Percentiles rank a stretch among this genome's conserved stretches.
Evolutionary conservation across 2,888 invertebrate species (phyloP).

Genomic region (Sphecodes monilicornis): DNA sequence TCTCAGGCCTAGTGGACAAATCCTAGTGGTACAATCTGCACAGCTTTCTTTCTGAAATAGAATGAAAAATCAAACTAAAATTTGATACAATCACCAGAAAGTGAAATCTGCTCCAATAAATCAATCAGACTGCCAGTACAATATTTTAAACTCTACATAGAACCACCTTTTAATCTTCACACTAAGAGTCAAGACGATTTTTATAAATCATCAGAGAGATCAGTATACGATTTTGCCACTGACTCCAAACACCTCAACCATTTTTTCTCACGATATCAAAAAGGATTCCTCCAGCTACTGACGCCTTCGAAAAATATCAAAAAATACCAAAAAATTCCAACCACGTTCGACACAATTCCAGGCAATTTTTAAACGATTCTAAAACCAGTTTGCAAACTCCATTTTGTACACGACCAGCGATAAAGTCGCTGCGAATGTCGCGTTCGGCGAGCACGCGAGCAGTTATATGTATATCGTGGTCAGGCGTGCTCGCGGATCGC

Average conservation of each 20-base stretch:
- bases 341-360: background rate
- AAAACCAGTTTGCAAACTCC: background rate
- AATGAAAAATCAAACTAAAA: background rate
- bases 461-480: conserved; percentile 36
- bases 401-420: background rate
- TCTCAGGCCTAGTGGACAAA: background rate
- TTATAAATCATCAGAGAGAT: background rate
- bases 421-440: background rate
- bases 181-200: background rate
- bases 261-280: too few species aligned
- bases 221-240: background rate
- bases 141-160: background rate
- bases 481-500: conserved; percentile 21
- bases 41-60: background rate
- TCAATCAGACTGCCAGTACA: background rate
- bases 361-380: background rate
- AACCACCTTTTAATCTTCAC: background rate
- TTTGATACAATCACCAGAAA: background rate
- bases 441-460: conserved; percentile 20
- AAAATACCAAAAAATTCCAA: background rate
- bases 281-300: background rate
- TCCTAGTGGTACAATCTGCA: too few species aligned
- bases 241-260: background rate
- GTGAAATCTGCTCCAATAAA: background rate
- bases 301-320: background rate